A percentile compares a stretch with the other conserved stretches of the same genome.
Evolutionary conservation across 2,113 vertebrate species (phyloP).

Genomic region (Leptocoma aspasia): DNA sequence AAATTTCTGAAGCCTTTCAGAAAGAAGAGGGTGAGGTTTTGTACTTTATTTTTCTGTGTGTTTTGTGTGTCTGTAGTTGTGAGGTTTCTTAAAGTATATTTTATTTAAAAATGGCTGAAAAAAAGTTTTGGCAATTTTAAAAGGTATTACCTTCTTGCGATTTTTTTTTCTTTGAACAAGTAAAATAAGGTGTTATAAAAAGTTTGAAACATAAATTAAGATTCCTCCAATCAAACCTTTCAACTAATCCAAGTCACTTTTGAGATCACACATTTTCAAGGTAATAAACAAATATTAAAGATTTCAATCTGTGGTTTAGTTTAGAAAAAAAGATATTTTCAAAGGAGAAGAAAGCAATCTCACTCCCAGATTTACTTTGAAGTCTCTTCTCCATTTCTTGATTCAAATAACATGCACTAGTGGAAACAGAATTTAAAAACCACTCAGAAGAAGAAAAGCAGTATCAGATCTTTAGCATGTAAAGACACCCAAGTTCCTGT

Average conservation of each 20-base stretch:
- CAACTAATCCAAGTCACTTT: background rate
- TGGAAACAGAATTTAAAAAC: background rate
- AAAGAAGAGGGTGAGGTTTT: background rate
- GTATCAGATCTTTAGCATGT: background rate
- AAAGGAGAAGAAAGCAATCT: background rate
- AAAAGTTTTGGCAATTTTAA: background rate
- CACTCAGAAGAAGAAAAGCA: background rate
- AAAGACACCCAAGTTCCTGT: background rate
- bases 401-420: background rate
- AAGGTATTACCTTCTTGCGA: background rate
- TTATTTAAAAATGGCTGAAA: background rate
- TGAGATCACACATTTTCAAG: background rate
- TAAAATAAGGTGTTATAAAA: background rate
- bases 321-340: background rate
- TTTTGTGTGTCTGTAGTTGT: background rate
- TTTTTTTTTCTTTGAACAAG: background rate
- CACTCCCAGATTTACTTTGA: background rate
- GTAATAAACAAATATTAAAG: background rate
- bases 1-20: background rate
- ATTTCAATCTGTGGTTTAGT: background rate
- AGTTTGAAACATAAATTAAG: background rate
- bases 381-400: background rate
- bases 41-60: background rate
- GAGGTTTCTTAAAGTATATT: background rate
- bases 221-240: background rate